A percentile compares a stretch with the other conserved stretches of the same genome.
These are phyloP conservation scores for Synaphobranchus kaupii DNA, from an alignment of 2,797 vertebrate species.

Conservation along the genomic window DNA sequence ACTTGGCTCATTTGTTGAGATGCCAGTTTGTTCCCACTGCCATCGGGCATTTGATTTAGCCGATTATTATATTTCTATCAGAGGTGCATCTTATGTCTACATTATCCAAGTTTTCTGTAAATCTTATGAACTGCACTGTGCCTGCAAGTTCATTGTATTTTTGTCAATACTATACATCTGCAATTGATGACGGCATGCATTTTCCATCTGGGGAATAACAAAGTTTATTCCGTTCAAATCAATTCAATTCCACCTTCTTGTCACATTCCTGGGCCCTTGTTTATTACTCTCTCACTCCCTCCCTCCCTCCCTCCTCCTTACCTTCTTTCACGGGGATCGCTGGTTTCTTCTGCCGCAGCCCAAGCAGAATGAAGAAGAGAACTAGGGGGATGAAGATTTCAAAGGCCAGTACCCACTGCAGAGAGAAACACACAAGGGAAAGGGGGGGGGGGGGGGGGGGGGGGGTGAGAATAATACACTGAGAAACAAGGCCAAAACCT, in stretches of 20 bases:
- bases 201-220: neutral
- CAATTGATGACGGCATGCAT: neutral
- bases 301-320: conserved; percentile 60
- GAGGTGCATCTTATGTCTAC: neutral
- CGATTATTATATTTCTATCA: neutral
- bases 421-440: conserved; percentile 37
- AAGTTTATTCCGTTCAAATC: neutral
- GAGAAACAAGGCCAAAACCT: neutral
- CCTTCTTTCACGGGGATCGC: conserved; percentile 96
- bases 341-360: conserved; percentile 92
- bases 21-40: neutral
- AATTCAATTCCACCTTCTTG: neutral
- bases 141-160: neutral
- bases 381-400: conserved; percentile 96
- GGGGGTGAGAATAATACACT: neutral
- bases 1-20: neutral
- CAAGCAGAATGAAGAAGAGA: conserved; percentile 94
- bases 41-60: neutral
- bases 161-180: neutral
- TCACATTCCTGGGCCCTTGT: neutral
- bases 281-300: neutral
- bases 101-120: neutral
- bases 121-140: neutral
- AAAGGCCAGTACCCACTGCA: conserved; percentile 93
- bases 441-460: neutral